Percentiles rank a stretch among this genome's conserved stretches.
phyloP scores from a whole-genome alignment of 2,888 invertebrate species.

The Drosophila monieri region DNA sequence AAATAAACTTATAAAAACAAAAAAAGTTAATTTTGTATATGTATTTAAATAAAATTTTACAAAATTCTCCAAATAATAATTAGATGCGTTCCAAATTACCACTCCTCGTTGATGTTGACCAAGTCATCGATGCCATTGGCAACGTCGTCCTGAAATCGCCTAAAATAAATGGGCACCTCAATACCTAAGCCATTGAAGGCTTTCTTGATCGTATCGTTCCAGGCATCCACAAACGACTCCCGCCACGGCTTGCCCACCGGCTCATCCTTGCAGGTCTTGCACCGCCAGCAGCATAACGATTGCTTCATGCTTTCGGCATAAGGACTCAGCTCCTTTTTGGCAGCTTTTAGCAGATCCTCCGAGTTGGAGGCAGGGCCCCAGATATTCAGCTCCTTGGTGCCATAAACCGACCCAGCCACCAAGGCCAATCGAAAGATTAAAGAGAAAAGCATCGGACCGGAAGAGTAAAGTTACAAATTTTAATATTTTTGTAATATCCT shows the following conservation, averaged over 20 bases:
- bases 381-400: slow-evolving; percentile 14
- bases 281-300: slow-evolving; percentile 19
- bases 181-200: slow-evolving; percentile 3
- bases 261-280: neutral
- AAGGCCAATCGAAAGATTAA: slow-evolving; percentile 9
- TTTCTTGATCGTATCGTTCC: slow-evolving; percentile 26
- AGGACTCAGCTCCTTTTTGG: slow-evolving; percentile 10
- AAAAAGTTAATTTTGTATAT: too few species aligned
- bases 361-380: slow-evolving; percentile 17
- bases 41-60: too few species aligned
- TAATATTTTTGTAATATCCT: neutral
- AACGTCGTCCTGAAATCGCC: slow-evolving; percentile 8
- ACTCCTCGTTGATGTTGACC: neutral
- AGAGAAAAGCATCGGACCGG: slow-evolving; percentile 11
- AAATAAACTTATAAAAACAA: too few species aligned
- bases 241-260: slow-evolving; percentile 17
- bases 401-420: slow-evolving; percentile 12
- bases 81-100: neutral
- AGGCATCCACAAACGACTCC: slow-evolving; percentile 25
- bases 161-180: slow-evolving; percentile 1
- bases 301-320: slow-evolving; percentile 1
- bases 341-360: neutral
- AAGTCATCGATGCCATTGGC: neutral
- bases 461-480: neutral
- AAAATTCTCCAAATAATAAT: too few species aligned